Conservation (phyloP, 1,140 invertebrate genomes). For the Cephus cinctus region DNA sequence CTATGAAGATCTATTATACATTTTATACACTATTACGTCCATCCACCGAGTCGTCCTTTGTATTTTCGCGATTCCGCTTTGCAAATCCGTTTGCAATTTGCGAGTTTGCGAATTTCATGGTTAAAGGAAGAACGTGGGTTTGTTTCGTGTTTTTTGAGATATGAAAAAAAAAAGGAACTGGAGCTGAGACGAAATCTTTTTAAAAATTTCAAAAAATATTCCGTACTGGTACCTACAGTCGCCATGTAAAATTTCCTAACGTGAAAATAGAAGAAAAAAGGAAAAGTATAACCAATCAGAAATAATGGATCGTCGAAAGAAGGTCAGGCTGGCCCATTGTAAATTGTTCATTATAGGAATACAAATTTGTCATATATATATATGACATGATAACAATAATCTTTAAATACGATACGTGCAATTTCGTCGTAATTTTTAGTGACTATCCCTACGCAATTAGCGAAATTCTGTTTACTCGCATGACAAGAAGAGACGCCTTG, state of each 20-base stretch:
- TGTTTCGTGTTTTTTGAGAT: too few relatives aligned
- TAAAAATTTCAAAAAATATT: not conserved
- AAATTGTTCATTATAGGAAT: not conserved
- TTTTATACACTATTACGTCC: slow-evolving; percentile 16
- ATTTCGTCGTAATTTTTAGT: not conserved
- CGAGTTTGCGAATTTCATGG: too few relatives aligned
- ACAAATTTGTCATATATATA: not conserved
- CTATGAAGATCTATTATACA: slow-evolving; percentile 8
- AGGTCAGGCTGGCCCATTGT: not conserved
- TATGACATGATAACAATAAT: not conserved
- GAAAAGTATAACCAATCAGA: not conserved
- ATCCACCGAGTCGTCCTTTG: slow-evolving; percentile 1
- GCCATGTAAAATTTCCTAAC: not conserved
- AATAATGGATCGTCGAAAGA: not conserved
- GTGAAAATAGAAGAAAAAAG: not conserved
- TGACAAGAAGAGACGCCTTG: too few relatives aligned
- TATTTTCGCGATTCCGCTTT: slow-evolving; percentile 1
- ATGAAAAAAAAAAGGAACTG: too few relatives aligned
- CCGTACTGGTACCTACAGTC: not conserved
- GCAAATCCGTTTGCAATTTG: too few relatives aligned
- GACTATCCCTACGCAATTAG: too few relatives aligned
- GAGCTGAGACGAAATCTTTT: too few relatives aligned
- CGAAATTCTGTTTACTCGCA: too few relatives aligned
- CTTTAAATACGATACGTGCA: not conserved
- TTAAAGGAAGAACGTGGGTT: too few relatives aligned